Percentiles rank a stretch among this genome's conserved stretches.
phyloP scores from a whole-genome alignment of 2,888 invertebrate genomes.

The Cyaniris semiargus region DNA sequence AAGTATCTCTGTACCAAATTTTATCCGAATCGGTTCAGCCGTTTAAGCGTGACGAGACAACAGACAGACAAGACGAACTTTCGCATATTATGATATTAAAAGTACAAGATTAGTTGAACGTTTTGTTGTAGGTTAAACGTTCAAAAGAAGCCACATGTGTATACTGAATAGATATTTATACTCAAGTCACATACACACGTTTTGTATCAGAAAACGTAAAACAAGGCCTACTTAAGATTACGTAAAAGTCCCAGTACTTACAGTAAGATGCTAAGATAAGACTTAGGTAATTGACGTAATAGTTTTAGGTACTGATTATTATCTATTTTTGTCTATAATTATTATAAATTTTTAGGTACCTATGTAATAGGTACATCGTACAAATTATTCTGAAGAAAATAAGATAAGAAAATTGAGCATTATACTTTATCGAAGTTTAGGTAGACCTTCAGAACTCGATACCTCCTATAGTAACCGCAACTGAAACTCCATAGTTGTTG shows the following conservation, averaged over 20 bases:
- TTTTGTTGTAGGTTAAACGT: neutral
- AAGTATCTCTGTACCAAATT: too few relatives aligned
- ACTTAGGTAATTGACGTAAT: neutral
- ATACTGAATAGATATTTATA: neutral
- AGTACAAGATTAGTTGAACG: neutral
- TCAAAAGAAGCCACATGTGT: neutral
- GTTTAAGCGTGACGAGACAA: too few relatives aligned
- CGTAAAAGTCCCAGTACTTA: neutral
- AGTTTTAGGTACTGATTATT: neutral
- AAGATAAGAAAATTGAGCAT: too few relatives aligned
- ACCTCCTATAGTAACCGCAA: too few relatives aligned
- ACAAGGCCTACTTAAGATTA: constrained; percentile 1
- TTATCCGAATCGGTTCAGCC: too few relatives aligned
- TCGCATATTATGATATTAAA: neutral
- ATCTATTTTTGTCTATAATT: too few relatives aligned
- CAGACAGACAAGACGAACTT: neutral
- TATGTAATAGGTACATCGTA: too few relatives aligned
- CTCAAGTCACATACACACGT: neutral
- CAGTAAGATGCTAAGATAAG: neutral
- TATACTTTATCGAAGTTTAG: too few relatives aligned
- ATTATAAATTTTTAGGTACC: too few relatives aligned
- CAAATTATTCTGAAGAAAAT: too few relatives aligned
- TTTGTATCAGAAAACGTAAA: constrained; percentile 6
- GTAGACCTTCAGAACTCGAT: too few relatives aligned
- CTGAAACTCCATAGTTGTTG: too few relatives aligned